Evolutionary conservation across 2,888 invertebrate species (phyloP).

Genomic region (Stenotaenia linearis): DNA sequence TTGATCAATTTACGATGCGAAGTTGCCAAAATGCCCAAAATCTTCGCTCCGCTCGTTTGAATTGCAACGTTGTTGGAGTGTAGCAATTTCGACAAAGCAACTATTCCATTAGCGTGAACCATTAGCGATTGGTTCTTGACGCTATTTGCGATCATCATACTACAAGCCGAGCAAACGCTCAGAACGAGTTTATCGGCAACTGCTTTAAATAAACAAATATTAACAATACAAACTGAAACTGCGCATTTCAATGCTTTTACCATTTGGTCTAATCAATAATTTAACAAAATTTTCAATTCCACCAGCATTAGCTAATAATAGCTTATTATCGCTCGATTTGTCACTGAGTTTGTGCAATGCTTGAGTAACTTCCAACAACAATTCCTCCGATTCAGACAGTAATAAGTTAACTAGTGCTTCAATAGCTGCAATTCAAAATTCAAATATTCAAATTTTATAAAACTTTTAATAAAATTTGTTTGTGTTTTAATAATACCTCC

Average conservation of each 20-base stretch:
- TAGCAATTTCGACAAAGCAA: not conserved
- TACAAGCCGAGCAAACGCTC: not conserved
- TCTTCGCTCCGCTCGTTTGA: slow-evolving; percentile 17
- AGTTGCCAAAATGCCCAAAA: slow-evolving; percentile 24
- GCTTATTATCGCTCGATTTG: not conserved
- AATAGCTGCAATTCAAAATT: not conserved
- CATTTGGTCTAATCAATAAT: not conserved
- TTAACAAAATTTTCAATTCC: slow-evolving; percentile 19
- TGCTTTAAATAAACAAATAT: not conserved
- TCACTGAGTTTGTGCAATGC: not conserved
- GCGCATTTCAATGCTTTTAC: not conserved
- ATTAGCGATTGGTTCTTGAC: not conserved
- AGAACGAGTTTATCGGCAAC: not conserved
- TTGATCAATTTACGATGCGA: slow-evolving; percentile 28
- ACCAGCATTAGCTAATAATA: not conserved
- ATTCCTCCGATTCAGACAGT: not conserved
- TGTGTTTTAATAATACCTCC: not conserved
- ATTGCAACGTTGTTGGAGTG: not conserved
- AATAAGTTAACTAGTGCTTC: not conserved
- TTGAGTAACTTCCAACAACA: not conserved
- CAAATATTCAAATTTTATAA: not conserved
- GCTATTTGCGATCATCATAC: not conserved
- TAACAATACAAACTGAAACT: not conserved
- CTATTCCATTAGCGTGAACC: slow-evolving; percentile 27
- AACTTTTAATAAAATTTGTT: too few species aligned